Conservation (phyloP, 2,797 vertebrate species). For the Scolopax bukidnonensis region DNA sequence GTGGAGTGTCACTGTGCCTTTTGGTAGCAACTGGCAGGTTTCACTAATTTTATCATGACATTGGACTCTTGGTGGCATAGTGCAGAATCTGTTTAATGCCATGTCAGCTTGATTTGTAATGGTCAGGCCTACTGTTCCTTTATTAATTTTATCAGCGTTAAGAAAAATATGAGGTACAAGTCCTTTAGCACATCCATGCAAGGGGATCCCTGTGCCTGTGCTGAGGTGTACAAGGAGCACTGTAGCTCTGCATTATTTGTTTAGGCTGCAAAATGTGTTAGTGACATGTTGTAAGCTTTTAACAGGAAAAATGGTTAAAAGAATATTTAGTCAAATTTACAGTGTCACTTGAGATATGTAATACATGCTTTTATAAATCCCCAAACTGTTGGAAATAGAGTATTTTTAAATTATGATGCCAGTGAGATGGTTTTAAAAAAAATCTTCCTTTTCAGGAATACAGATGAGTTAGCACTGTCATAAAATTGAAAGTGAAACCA, state of each 20-base stretch:
- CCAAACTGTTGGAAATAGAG: background rate
- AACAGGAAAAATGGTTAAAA: background rate
- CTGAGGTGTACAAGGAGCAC: background rate
- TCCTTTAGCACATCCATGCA: background rate
- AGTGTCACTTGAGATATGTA: background rate
- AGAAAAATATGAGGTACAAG: background rate
- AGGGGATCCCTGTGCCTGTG: rapidly evolving
- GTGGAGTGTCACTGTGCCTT: background rate
- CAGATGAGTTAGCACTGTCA: background rate
- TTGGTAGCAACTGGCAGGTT: background rate
- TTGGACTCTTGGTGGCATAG: background rate
- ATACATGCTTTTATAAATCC: background rate
- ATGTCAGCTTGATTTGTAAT: background rate
- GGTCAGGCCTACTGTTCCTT: background rate
- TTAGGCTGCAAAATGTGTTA: background rate
- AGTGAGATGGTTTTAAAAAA: background rate
- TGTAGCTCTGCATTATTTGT: rapidly evolving
- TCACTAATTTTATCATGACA: background rate
- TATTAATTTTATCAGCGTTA: background rate
- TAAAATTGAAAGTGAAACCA: conserved; percentile 17
- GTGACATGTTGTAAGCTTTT: background rate
- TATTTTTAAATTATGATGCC: background rate
- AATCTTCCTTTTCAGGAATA: background rate
- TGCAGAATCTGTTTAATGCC: background rate
- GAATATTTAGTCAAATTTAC: background rate